phyloP scores from a whole-genome alignment of 2,888 invertebrate genomes.

The Melanostoma scalare region DNA sequence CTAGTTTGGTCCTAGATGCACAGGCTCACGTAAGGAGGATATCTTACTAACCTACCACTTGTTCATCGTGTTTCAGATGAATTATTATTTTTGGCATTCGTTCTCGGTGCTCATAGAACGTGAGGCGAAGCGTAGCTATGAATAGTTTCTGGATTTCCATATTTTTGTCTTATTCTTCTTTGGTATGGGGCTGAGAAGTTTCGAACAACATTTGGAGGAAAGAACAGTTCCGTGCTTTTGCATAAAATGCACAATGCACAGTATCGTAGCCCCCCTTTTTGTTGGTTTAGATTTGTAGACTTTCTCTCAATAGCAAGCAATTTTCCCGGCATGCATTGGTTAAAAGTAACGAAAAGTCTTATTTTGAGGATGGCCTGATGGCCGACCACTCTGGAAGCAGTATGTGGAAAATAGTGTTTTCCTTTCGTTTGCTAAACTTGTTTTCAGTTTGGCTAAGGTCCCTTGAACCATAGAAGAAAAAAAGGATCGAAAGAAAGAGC shows the following conservation, averaged over 20 bases:
- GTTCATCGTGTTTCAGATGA: slow-evolving; percentile 41
- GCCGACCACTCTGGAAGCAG: slow-evolving; percentile 14
- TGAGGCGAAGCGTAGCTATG: slow-evolving; percentile 13
- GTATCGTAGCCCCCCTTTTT: background rate
- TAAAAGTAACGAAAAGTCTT: slow-evolving; percentile 60
- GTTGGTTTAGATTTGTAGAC: background rate
- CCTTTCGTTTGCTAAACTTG: slow-evolving; percentile 26
- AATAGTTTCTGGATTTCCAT: slow-evolving; percentile 1
- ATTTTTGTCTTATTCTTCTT: slow-evolving; percentile 24
- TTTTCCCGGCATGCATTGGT: slow-evolving; percentile 57
- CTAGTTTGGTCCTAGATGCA: slow-evolving; percentile 38
- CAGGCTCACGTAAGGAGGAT: slow-evolving; percentile 16
- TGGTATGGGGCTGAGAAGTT: slow-evolving; percentile 6
- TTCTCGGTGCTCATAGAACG: slow-evolving; percentile 26
- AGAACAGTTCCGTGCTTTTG: slow-evolving; percentile 11
- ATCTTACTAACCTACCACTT: slow-evolving; percentile 3
- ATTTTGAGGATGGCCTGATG: slow-evolving; percentile 16
- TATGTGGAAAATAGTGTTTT: slow-evolving; percentile 52
- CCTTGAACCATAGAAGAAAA: slow-evolving; percentile 3
- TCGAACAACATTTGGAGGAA: slow-evolving; percentile 39
- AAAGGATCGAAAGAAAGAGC: slow-evolving; percentile 11
- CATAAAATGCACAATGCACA: background rate
- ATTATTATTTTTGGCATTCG: slow-evolving; percentile 46
- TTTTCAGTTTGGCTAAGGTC: background rate
- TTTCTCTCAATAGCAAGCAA: slow-evolving; percentile 38